Evolutionary conservation across 2,888 invertebrate species (phyloP), one percentile per base, ranked within the genome.

Genomic region (Baccha elongata): DNA sequence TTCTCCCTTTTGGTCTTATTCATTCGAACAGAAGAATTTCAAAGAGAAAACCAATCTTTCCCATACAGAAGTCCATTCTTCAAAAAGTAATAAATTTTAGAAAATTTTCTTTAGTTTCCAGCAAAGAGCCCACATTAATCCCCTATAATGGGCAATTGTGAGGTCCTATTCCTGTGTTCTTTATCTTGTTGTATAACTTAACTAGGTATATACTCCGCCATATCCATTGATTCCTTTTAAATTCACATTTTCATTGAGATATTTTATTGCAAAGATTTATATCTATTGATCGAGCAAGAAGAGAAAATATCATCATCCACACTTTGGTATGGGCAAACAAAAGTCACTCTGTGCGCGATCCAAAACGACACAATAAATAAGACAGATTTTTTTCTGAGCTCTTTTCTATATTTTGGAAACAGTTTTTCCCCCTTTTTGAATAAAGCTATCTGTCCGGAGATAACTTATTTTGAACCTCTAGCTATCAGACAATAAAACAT

Each of bases 121-220:
- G 15, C 35, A 44, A n/a, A 42, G 48, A 58, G 48, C 64, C 42
- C 75, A 75, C 83, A 83, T 83, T 83, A 83, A 83, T 83, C 83
- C 78, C 64, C 46, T 60, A 83, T 83, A 83, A 83, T 83, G 78
- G 83, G 83, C 78, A 78, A 83, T 83, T 78, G 83, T 83, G 78
- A 78, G 68, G 68, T 78, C 68, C 71, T 42, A 78, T 62, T 72
- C 72, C 15, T 72, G 48, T 67, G 58, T 53, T 58, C 50, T 21
- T 52, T 23, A 4, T 55, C 15, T 32, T 32, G 7, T 32, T 32
- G 1, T 32, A n/a, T n/a, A n/a, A n/a, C n/a, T n/a, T n/a, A n/a
- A n/a, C n/a, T n/a, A n/a, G n/a, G 29, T 5, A 7, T 60, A 32
- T 32, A 32, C 58, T 13, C 48, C 42, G 52, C 29, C 17, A 60